Evolutionary conservation across 2,797 vertebrate species (phyloP), one percentile per base, ranked within the genome.

Genomic region (Meda fulgida): DNA sequence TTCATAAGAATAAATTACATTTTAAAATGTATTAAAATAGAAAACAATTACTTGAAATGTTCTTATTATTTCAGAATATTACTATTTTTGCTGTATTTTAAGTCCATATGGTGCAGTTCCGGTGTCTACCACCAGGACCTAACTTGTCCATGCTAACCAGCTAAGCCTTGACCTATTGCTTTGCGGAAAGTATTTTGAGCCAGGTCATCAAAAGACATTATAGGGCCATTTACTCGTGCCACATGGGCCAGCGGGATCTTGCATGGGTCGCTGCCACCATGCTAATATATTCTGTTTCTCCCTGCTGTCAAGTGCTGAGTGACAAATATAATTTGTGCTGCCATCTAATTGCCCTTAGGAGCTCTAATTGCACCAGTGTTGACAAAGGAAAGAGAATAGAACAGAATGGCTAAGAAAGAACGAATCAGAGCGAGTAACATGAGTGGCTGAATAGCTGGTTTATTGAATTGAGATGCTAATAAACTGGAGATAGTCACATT

Each of bases 271-370:
- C 83, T 79, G 85, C 85, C 66, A 87, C 86, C 29, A 1, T 86
- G 84, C 81, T 87, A 77, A 89, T 91, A 83, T 87, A 89, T 91
- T 86, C 53, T n/a, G 38, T 81, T 53, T 87, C 65, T 84, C 86
- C 80, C 60, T 88, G 81, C 86, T 86, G 81, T 86, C 90, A 81
- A 85, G 46, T 40, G 43, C 80, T 69, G 87, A 86, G 70, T 89
- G 90, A 90, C 90, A 80, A 77, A 82, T 87, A 77, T 87, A 73
- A 88, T 92, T 91, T 90, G 81, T 86, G 79, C 91, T 90, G 85
- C 31, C 81, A 87, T 82, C 80, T 88, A 88, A 89, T 78, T 86
- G 63, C 87, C 84, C 84, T 85, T 81, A 89, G 83, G 79, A 16
- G 46, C 66, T 85, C 58, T 81, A 81, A 87, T 55, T 83, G 86